Percentiles rank a stretch among this genome's conserved stretches.
These are phyloP conservation scores for Meda fulgida DNA, from an alignment of 2,797 vertebrate genomes.

Conservation along the genomic window DNA sequence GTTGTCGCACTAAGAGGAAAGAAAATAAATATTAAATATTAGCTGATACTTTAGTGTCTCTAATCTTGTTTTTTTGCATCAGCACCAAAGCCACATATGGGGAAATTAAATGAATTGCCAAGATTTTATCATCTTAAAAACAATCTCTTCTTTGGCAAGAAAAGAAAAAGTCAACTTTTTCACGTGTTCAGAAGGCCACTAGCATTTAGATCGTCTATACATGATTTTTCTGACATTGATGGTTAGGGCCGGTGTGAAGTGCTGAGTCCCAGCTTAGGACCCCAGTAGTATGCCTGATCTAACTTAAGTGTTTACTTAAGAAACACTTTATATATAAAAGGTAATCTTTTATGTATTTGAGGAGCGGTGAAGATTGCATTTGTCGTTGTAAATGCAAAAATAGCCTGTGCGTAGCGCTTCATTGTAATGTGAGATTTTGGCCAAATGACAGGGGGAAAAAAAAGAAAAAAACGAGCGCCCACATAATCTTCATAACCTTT, in stretches of 20 bases:
- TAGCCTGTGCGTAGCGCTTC: too few relatives aligned
- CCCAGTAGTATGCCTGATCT: too few relatives aligned
- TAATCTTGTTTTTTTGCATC: slow-evolving; percentile 12
- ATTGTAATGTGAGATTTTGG: too few relatives aligned
- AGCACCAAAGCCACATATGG: not conserved
- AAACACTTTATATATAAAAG: too few relatives aligned
- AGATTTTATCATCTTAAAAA: not conserved
- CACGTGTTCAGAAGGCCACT: not conserved
- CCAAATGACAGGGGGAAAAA: too few relatives aligned
- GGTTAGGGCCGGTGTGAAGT: not conserved
- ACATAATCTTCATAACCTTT: too few relatives aligned
- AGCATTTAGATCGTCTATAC: not conserved
- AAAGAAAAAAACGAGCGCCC: too few relatives aligned
- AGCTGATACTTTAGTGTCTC: slow-evolving; percentile 5
- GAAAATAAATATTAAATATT: slow-evolving; percentile 31
- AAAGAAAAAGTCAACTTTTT: not conserved
- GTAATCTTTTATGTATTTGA: too few relatives aligned
- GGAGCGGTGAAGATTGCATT: too few relatives aligned
- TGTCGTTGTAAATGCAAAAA: too few relatives aligned
- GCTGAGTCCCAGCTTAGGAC: too few relatives aligned
- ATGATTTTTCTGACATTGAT: slow-evolving; percentile 7
- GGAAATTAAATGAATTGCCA: not conserved
- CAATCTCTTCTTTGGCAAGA: not conserved
- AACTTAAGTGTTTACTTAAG: too few relatives aligned
- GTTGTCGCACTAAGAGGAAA: not conserved